These are phyloP conservation scores for Stichodactyla mertensii DNA, from an alignment of 64 coral and sea anemone species.

Conservation along the genomic window DNA sequence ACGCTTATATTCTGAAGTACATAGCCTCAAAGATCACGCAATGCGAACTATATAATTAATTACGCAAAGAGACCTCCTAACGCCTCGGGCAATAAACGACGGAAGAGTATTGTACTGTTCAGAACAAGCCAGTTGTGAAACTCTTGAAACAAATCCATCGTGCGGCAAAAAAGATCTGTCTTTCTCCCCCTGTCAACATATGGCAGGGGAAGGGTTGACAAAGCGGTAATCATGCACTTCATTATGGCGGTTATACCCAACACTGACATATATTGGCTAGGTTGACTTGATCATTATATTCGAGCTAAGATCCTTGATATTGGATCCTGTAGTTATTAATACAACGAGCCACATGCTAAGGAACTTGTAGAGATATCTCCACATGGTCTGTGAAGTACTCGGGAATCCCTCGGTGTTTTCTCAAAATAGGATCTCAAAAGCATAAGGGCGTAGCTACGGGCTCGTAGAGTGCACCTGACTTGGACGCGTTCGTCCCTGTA, in stretches of 20 bases:
- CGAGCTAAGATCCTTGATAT: not conserved
- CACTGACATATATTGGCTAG: too few species aligned
- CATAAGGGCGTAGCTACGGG: not conserved
- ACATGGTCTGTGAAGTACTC: not conserved
- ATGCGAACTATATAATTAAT: not conserved
- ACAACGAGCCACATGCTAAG: not conserved
- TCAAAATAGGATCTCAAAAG: not conserved
- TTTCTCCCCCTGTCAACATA: too few species aligned
- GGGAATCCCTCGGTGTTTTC: not conserved
- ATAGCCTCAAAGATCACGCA: not conserved
- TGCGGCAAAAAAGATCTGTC: too few species aligned
- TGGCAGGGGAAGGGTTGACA: too few species aligned
- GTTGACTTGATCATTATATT: not conserved
- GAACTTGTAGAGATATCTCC: not conserved
- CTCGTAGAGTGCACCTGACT: too few species aligned
- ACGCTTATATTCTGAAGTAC: not conserved
- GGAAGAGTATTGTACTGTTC: not conserved
- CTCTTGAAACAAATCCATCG: too few species aligned
- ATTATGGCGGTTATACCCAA: not conserved
- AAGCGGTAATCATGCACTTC: not conserved
- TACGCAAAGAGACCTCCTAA: not conserved
- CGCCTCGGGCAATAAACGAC: not conserved
- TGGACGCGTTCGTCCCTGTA: too few species aligned
- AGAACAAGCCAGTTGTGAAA: too few species aligned
- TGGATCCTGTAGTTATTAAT: not conserved